Percentiles rank a stretch among this genome's conserved stretches.
phyloP scores from a whole-genome alignment of 2,888 invertebrate genomes.

The Geotrupes spiniger region DNA sequence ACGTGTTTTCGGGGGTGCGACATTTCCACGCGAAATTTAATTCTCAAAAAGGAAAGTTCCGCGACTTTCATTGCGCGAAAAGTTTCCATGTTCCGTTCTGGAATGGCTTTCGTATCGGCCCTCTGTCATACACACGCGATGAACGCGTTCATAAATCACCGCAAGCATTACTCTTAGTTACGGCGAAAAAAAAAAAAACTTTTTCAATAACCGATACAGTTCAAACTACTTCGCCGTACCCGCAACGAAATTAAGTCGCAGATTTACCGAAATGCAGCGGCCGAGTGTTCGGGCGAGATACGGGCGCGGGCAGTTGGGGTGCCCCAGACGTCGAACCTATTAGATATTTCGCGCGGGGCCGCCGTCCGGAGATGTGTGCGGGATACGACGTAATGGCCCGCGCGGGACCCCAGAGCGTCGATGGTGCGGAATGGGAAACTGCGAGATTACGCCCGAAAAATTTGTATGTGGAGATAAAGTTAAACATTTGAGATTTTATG shows the following conservation, averaged over 20 bases:
- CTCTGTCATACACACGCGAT: no score
- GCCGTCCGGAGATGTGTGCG: background rate
- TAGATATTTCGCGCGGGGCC: background rate
- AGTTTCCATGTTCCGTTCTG: no score
- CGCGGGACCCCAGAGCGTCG: background rate
- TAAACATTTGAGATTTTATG: conserved; percentile 3
- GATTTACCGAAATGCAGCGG: background rate
- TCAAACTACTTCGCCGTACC: no score
- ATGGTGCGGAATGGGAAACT: background rate
- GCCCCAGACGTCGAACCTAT: background rate
- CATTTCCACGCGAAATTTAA: no score
- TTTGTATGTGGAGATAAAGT: background rate
- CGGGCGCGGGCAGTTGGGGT: conserved; percentile 2
- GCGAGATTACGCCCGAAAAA: background rate
- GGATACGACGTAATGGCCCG: conserved; percentile 3
- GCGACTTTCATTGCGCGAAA: no score
- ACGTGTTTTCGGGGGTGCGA: no score
- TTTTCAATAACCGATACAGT: no score
- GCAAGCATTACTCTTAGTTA: no score
- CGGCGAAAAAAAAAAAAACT: no score
- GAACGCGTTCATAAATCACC: no score
- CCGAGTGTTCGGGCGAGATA: background rate
- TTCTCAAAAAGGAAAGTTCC: no score
- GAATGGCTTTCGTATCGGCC: no score
- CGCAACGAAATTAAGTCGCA: background rate